Base-by-base conservation (phyloP, 2,797 vertebrate species). In the Eleutherodactylus coqui region DNA sequence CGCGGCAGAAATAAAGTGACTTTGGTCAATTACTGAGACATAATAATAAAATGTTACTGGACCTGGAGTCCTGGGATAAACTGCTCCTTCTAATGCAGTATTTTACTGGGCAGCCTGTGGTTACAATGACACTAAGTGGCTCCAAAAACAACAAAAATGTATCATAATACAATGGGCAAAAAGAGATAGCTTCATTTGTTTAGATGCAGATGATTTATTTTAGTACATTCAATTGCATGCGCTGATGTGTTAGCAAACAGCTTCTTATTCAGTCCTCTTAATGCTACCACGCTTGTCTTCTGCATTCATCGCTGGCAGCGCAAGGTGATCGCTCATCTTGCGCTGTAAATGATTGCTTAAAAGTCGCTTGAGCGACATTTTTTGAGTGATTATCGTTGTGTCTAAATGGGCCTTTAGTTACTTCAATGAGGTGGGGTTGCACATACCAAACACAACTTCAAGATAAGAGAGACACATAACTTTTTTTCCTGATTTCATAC, bases 41-140 rank as follows among this genome's bases (percentile, higher is more conserved):
- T 43, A 64, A 70, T 70, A 70, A 79, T 79, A 79, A 79, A 64
- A 79, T 24, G 24, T 24, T 58, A 64, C 6, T 7, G 41, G 58
- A 47, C 13, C 41, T 17, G 36, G 55, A 29, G 38, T 29, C 38
- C 55, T 9, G 76, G 38, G 13, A 47, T 29, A 21, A 45, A 38
- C 17, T 16, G 75, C 21, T 41, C 2, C 3, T 24, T 19, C 27
- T 77, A 41, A 62, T 79, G 27, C 45, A 79, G 43, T 17, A 34
- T 36, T 47, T n/a, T 51, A 47, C 2, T 32, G 72, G 53, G 19
- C 34, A 27, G 10, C 24, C 24, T 13, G 21, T n/a, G 69, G 24
- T 43, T 43, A 10, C 36, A n/a, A 5, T 72, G 24, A 45, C 41
- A 43, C 5, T 16, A 10, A 62, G 32, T 7, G 19, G 24, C 21